Base-by-base conservation (phyloP, 2,797 vertebrate genomes). In the Muraenolepis orangiensis region DNA sequence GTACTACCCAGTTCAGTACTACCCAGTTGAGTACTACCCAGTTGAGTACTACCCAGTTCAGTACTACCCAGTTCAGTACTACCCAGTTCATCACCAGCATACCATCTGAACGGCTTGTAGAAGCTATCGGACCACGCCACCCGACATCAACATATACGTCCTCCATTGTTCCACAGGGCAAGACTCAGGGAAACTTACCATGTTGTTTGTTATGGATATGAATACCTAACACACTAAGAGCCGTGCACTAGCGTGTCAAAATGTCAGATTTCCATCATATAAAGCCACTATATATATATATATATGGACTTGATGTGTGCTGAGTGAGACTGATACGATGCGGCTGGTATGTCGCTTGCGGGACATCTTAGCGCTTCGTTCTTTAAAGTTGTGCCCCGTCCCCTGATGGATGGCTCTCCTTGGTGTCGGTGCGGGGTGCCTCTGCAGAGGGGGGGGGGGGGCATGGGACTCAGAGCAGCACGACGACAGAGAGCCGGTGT, bases 401-500 rank as follows among this genome's bases (percentile, higher is more conserved):
- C 34, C 38, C 18, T 71, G 26, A 6, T 66, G 34, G 30, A 36
- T 73, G 68, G 28, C 68, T 73, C n/a, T 38, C 70, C 61, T 30
- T 12, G 30, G 28, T 46, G 36, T 10, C 34, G 69, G 36, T 13
- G 46, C n/a, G n/a, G n/a, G n/a, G n/a, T 68, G 11, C 1, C 23
- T 20, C 40, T 74, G 38, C 23, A 34, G 38, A 57, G 29, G 78
- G 79, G 57, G 29, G 78, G 79, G 57, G 76, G 61, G 29, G 76
- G 69, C 69, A 20, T 7, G 6, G 51, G 20, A n/a, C n/a, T n/a
- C 51, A 57, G 18, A 16, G 18, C 42, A 18, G 42, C 51, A 57
- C 51, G 51, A 20, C 51, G 20, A 57, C n/a, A 7, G 6, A 57
- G 51, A 78, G 70, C 72, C 20, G 68, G 67, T 73, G 74, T 74